Conservation (phyloP, 1,140 invertebrate species). For the Ladona fulva region DNA sequence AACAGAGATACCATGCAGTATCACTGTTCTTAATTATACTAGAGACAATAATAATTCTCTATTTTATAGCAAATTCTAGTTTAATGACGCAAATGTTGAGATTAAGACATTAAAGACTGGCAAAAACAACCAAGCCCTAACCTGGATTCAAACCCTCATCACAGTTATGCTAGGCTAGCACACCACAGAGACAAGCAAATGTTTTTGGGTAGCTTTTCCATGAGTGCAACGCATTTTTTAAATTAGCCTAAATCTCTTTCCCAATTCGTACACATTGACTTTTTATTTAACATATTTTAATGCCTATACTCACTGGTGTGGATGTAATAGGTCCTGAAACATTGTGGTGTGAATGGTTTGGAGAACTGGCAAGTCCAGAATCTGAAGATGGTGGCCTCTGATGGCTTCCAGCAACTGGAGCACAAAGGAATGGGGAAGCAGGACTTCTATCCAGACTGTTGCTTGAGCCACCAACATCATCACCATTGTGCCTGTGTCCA, state of each 20-base stretch:
- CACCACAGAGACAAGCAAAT: too few species aligned
- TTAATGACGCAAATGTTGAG: too few species aligned
- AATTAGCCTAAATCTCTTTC: constrained; percentile 14
- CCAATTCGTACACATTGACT: constrained; percentile 11
- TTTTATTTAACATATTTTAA: constrained; percentile 20
- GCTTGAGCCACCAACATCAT: constrained; percentile 56
- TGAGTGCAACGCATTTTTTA: background rate
- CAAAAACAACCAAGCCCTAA: too few species aligned
- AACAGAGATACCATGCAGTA: too few species aligned
- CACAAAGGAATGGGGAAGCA: constrained; percentile 51
- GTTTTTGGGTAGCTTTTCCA: too few species aligned
- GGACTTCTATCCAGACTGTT: constrained; percentile 58
- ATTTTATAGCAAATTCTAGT: too few species aligned
- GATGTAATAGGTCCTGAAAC: constrained; percentile 37
- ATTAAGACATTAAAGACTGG: too few species aligned
- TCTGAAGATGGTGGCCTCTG: background rate
- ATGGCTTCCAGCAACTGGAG: constrained; percentile 45
- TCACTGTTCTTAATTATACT: too few species aligned
- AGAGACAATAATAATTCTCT: too few species aligned
- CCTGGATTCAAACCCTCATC: too few species aligned
- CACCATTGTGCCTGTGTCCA: constrained; percentile 24
- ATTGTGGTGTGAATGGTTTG: background rate
- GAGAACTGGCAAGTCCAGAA: background rate
- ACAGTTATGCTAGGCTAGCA: too few species aligned
- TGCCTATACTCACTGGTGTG: constrained; percentile 39